A percentile compares a stretch with the other conserved stretches of the same genome.
phyloP scores from a whole-genome alignment of 2,888 invertebrate species.

The Polietes domitor region DNA sequence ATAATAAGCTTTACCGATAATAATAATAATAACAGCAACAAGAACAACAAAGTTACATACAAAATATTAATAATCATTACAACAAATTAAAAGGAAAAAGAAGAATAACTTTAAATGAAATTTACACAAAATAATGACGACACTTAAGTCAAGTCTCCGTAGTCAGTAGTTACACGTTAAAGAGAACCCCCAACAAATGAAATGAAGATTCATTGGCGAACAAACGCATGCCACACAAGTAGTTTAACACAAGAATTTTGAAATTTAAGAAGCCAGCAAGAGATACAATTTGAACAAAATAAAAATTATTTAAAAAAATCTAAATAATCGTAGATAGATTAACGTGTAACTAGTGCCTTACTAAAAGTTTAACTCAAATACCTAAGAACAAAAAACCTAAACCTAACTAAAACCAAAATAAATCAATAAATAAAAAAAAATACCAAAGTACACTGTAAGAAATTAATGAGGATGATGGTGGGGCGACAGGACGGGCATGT shows the following conservation, averaged over 20 bases:
- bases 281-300: conserved; percentile 38
- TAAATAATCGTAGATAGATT: conserved; percentile 62
- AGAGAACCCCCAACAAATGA: background rate
- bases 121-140: conserved; percentile 3
- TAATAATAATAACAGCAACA: conserved; percentile 33
- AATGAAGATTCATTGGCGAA: conserved; percentile 9
- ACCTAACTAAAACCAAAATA: conserved; percentile 46
- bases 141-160: conserved; percentile 59
- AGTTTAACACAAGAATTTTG: background rate
- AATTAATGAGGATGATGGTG: conserved; percentile 28
- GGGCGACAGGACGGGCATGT: background rate
- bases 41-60: background rate
- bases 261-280: conserved; percentile 37
- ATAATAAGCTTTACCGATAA: conserved; percentile 61
- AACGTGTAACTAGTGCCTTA: conserved; percentile 81
- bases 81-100: no score
- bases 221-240: conserved; percentile 22
- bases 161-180: conserved; percentile 81
- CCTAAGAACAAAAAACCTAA: conserved; percentile 71
- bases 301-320: conserved; percentile 8
- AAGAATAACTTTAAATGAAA: conserved; percentile 27
- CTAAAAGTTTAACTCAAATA: conserved; percentile 78
- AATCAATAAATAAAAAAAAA: conserved; percentile 36
- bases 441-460: conserved; percentile 43
- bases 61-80: conserved; percentile 27